Percentiles rank a stretch among this genome's conserved stretches.
phyloP scores from a whole-genome alignment of 2,113 vertebrate genomes.

The Microcebus tavaratra region DNA sequence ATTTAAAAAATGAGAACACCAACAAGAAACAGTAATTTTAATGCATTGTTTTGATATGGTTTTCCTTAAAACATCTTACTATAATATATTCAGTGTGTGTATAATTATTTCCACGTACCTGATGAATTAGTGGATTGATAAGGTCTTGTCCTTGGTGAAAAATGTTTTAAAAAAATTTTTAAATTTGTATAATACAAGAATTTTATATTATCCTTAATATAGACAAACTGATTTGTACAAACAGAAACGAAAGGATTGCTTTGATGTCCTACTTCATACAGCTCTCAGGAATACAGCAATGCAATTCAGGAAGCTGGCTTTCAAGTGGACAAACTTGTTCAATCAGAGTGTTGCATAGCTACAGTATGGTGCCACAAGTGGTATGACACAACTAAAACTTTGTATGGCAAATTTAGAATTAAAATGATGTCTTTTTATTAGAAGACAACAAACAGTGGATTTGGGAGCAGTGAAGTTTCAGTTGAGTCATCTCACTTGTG shows the following conservation, averaged over 20 bases:
- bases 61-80: background rate
- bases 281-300: background rate
- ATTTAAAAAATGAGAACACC: background rate
- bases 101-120: background rate
- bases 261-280: background rate
- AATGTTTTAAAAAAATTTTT: background rate
- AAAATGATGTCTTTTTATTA: constrained; percentile 19
- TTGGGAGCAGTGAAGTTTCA: background rate
- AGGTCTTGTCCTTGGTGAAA: background rate
- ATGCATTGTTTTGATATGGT: background rate
- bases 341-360: background rate
- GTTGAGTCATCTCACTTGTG: constrained; percentile 50
- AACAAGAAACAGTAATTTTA: background rate
- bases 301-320: background rate
- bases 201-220: background rate
- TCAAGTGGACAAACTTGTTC: background rate
- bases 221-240: background rate
- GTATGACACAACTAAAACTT: background rate
- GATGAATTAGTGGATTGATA: background rate
- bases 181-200: background rate
- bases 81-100: background rate
- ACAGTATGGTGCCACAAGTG: background rate
- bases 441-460: constrained; percentile 22
- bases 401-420: background rate
- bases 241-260: background rate